A percentile compares a stretch with the other conserved stretches of the same genome.
These are phyloP conservation scores for Podarcis siculus DNA, from an alignment of 2,797 vertebrate species.

Conservation along the genomic window DNA sequence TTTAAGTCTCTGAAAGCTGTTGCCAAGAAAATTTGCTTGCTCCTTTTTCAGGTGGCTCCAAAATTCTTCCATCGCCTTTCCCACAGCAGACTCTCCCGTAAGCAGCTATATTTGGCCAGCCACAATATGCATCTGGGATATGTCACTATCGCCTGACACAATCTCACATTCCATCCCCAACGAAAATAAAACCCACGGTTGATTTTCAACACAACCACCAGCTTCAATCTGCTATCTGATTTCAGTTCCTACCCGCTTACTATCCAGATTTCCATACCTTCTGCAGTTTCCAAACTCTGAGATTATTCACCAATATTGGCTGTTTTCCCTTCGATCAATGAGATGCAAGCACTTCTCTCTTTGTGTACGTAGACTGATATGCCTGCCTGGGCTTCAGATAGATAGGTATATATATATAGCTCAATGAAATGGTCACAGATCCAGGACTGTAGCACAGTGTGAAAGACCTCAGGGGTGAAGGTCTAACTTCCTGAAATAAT, in stretches of 20 bases:
- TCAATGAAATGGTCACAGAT: conserved; percentile 69
- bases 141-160: background rate
- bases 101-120: background rate
- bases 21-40: too few relatives aligned
- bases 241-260: rapidly evolving
- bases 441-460: conserved; percentile 37
- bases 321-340: conserved; percentile 2
- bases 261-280: background rate
- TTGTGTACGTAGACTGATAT: conserved; percentile 36
- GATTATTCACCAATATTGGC: background rate
- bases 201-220: background rate
- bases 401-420: conserved; percentile 77
- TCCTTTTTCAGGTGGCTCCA: too few relatives aligned
- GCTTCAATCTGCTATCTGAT: background rate
- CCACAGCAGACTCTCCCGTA: background rate
- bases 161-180: background rate
- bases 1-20: too few relatives aligned
- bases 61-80: too few relatives aligned
- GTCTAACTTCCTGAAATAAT: background rate
- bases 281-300: background rate
- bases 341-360: background rate
- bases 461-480: background rate
- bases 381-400: conserved; percentile 39
- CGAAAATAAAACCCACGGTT: background rate
- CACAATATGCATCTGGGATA: background rate